Evolutionary conservation across 2,113 vertebrate genomes (phyloP), one percentile per base, ranked within the genome.

Genomic region (Oryzias curvinotus): DNA sequence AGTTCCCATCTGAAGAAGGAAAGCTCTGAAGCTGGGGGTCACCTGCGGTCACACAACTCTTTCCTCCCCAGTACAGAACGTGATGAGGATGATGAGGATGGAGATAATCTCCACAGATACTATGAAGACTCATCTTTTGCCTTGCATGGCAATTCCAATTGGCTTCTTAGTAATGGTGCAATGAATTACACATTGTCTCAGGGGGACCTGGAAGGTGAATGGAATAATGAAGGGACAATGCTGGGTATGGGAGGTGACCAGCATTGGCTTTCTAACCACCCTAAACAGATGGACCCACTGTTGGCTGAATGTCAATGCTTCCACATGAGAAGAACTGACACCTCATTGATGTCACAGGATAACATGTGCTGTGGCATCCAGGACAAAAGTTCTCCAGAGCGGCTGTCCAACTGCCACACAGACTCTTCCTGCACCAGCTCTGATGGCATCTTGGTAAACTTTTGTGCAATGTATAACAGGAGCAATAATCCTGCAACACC

Each of bases 361-460:
- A 69, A 90, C 50, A 19, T 28, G 74, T 92, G 87, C 67, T 91
- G 91, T 80, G 90, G 78, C 66, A 91, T 88, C 83, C 91, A 66
- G 21, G 58, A 42, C 10, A 93, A 93, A 75, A 92, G 91, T 77
- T 75, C 85, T 48, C 93, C 93, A 0, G 94, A 95, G 81, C 81
- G 82, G 36, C 56, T 78, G 8, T 88, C 85, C 7, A 93, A 95
- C 82, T 91, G 90, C 42, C 94, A 91, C 59, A 89, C 92, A 77
- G 94, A 98, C 91, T 97, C 94, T 0, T 98, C 96, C 62, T 96
- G 94, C 80, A 96, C 95, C 87, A 97, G 96, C 48, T 98, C 96
- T 0, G 95, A 99, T 0, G 96, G 97, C 0, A 86, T 98, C 50
- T 88, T 98, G 41, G 95, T 98, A 65, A 98, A 95, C 67, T 97